Base-by-base conservation (phyloP, 2,797 vertebrate genomes). In the Phrynocephalus vlangalii region DNA sequence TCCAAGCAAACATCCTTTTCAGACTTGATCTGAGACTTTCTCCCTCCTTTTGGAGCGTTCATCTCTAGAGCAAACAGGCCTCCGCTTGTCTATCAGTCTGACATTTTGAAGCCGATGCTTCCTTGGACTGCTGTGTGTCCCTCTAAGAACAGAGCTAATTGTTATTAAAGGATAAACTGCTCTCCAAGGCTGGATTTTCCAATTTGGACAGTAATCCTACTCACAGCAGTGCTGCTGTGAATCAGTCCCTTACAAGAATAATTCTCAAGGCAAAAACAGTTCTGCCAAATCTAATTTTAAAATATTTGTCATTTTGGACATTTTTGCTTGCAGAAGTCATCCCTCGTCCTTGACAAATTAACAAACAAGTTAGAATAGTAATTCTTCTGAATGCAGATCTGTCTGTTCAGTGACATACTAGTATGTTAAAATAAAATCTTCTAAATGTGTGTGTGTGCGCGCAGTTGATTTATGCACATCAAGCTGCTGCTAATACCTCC, bases 161-260 rank as follows among this genome's bases (percentile, higher is more conserved):
- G 96, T 97, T 97, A 98, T 98, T 97, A 98, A 98, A 95, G 97
- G 98, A 98, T 98, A 98, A 98, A 98, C 97, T 97, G 96, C 95
- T 97, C 97, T 96, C 97, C 93, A 90, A 95, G 96, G 94, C 97
- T 97, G 97, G 98, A 98, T 98, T 98, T 97, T 97, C 97, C 97
- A 97, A 98, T 97, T 97, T 98, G 97, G 96, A 97, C 95, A 95
- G 94, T 96, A 96, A 95, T 95, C 95, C 94, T 92, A 92, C 93
- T 95, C 94, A 96, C 95, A 97, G 97, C 98, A 96, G 94, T 95
- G 93, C 93, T 95, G 94, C 94, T 95, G 94, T 95, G 93, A 96
- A 95, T 95, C 93, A 95, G 95, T 95, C 95, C 91, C 92, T 95
- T 92, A 91, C 93, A 94, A 93, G 91, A 94, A 94, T 93, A 93